These are phyloP conservation scores for Zootermopsis nevadensis DNA, from an alignment of 2,888 invertebrate species.

Conservation along the genomic window DNA sequence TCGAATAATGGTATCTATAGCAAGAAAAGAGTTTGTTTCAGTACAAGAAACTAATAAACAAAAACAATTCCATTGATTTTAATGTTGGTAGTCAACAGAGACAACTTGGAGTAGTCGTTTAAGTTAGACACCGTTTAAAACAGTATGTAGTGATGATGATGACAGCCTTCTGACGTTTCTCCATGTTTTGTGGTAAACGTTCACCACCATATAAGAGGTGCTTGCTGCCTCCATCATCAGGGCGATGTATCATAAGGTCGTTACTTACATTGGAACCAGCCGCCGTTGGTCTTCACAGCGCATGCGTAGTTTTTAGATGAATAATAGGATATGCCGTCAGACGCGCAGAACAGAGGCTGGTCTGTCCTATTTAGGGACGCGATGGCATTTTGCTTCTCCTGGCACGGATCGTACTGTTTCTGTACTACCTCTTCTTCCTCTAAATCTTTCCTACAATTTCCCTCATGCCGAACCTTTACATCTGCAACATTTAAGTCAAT, in stretches of 20 bases:
- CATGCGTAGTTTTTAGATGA: constrained; percentile 42
- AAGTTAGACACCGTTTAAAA: too few relatives aligned
- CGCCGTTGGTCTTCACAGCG: constrained; percentile 44
- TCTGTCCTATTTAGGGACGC: neutral
- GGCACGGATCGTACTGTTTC: neutral
- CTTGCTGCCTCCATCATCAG: too few relatives aligned
- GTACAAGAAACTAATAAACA: too few relatives aligned
- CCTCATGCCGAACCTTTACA: neutral
- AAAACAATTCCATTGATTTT: too few relatives aligned
- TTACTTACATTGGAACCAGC: constrained; percentile 48
- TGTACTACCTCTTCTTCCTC: neutral
- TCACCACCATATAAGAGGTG: too few relatives aligned
- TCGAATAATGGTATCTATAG: constrained; percentile 40
- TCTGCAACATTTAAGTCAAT: neutral
- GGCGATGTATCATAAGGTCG: neutral
- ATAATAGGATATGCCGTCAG: constrained; percentile 47
- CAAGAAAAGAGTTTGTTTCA: neutral
- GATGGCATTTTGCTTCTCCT: neutral
- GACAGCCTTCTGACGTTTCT: too few relatives aligned
- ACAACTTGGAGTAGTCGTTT: too few relatives aligned
- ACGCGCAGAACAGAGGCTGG: constrained; percentile 41
- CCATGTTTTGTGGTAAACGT: too few relatives aligned
- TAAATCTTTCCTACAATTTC: neutral
- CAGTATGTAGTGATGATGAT: too few relatives aligned
- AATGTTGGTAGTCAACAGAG: too few relatives aligned